Base-by-base conservation (phyloP, 2,888 invertebrate genomes). In the Petrolisthes cinctipes region DNA sequence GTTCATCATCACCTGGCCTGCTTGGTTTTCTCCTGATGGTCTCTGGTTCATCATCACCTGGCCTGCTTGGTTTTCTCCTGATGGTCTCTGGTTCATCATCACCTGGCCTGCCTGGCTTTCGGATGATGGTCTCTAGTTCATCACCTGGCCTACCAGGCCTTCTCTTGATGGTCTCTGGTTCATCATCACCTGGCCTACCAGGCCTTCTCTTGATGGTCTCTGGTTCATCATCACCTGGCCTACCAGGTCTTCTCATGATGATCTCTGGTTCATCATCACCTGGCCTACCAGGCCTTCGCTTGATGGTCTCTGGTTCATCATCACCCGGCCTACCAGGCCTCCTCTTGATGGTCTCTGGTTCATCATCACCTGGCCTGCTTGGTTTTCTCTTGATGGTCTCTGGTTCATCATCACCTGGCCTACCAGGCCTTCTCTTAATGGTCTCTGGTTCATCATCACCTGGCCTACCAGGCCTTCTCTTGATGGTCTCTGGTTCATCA, bases 401-500 rank as follows among this genome's bases (percentile, higher is more conserved):
- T 66, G 71, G 71, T 71, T 71, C 71, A 71, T 71, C 71, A 53
- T 79, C 73, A 17, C 53, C 79, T 66, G 66, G 66, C 9, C 20
- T 66, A 6, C 54, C 73, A 37, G 71, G 71, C 6, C 7, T 83
- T 66, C 61, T 76, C 68, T 68, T 82, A 9, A 75, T 51, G 61
- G 51, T 76, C 14, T 76, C 85, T 56, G 82, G 68, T 80, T 80
- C 14, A 56, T 82, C 88, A 51, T 78, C 75, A 75, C 66, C 51
- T 80, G 85, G 82, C 37, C 86, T 82, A 51, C 56, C 79, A 57
- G 78, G 75, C 14, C 78, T 61, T 17, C 57, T 61, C 54, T 20
- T 82, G 73, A 37, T 66, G 51, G 71, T 57, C 37, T 84, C 37
- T 73, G 81, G 89, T 88, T 86, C 76, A 76, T 85, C 71, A 61